Percentiles rank a stretch among this genome's conserved stretches.
phyloP scores from a whole-genome alignment of 2,113 vertebrate genomes.

The Rhineura floridana region DNA sequence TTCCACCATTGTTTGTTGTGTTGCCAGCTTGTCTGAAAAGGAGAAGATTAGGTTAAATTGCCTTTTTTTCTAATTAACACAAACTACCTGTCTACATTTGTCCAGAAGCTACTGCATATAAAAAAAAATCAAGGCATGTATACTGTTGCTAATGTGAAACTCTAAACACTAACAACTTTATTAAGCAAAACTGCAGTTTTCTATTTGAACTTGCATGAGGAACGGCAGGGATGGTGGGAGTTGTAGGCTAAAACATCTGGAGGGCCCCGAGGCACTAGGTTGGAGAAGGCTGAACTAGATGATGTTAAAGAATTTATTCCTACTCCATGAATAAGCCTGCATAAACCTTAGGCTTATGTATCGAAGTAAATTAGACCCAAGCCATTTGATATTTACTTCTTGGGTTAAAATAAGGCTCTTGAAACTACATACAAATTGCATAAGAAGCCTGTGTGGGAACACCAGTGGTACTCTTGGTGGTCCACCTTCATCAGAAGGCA shows the following conservation, averaged over 20 bases:
- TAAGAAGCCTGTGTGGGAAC: not conserved
- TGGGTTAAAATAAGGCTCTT: not conserved
- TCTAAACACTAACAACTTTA: not conserved
- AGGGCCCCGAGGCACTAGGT: not conserved
- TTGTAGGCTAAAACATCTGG: not conserved
- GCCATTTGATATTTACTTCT: not conserved
- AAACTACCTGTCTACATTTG: fast-evolving
- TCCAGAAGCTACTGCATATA: not conserved
- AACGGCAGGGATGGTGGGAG: not conserved
- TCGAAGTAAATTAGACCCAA: no score
- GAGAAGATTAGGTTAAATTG: constrained; percentile 27
- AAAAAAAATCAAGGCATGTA: not conserved
- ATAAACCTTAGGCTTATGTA: no score
- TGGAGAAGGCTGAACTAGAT: no score
- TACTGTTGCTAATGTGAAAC: not conserved
- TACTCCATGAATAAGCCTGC: no score
- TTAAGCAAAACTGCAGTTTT: not conserved
- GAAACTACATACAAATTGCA: not conserved
- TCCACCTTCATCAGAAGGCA: not conserved
- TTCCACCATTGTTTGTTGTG: constrained; percentile 16
- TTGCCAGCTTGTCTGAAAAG: constrained; percentile 17
- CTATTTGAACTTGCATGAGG: not conserved
- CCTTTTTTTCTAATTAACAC: constrained; percentile 11
- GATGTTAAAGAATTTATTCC: no score
- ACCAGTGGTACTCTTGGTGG: not conserved